Evolutionary conservation across 2,797 vertebrate species (phyloP).

Genomic region (Siniperca obscura): DNA sequence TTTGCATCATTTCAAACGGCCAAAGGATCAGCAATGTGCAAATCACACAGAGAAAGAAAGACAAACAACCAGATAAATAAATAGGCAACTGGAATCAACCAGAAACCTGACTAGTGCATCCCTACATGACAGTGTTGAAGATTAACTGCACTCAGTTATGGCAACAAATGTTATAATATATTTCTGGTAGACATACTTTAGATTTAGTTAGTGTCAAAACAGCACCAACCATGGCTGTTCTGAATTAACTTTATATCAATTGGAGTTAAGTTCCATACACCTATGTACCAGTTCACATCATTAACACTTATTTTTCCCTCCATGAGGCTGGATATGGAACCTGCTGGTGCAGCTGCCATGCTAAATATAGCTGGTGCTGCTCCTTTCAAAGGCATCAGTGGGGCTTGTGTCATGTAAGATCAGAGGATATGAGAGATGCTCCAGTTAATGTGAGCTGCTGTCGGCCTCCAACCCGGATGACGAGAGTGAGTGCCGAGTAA

Average conservation of each 20-base stretch:
- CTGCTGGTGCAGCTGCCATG: constrained; percentile 64
- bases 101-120: not conserved
- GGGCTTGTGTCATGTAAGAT: constrained; percentile 70
- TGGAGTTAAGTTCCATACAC: not conserved
- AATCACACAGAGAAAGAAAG: not conserved
- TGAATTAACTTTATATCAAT: not conserved
- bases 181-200: not conserved
- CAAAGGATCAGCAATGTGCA: not conserved
- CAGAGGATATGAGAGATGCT: constrained; percentile 69
- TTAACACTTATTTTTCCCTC: constrained; percentile 54
- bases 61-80: constrained; percentile 7
- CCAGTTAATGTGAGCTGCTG: constrained; percentile 68
- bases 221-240: not conserved
- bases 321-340: constrained; percentile 49
- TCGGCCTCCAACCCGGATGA: constrained; percentile 47
- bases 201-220: not conserved
- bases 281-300: constrained; percentile 36
- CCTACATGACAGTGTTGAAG: not conserved
- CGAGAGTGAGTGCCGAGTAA: constrained; percentile 31
- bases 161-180: constrained; percentile 1
- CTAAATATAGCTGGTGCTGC: constrained; percentile 76
- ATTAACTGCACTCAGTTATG: not conserved
- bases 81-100: not conserved
- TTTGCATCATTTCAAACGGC: not conserved
- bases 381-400: constrained; percentile 70